Base-by-base conservation (phyloP, 1,140 invertebrate species). In the Copidosoma floridanum region DNA sequence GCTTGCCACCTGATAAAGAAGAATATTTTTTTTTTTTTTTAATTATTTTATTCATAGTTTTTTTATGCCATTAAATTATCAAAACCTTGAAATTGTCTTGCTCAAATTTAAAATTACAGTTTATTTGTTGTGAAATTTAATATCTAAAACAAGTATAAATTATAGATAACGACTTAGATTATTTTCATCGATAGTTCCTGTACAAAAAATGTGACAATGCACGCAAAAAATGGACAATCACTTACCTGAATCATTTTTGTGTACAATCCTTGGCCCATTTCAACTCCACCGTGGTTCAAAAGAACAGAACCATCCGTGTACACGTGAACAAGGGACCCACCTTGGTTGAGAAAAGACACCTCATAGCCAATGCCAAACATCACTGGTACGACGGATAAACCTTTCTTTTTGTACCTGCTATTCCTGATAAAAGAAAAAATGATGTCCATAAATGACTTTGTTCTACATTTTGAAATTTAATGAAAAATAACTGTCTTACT, bases 231-330 rank as follows among this genome's bases (percentile, higher is more conserved):
- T n/a, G n/a, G n/a, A 41, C 40, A 8, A 8, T 41, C 40, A 27
- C 65, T 62, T 71, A 87, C 85, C 84, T 96, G 93, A 57, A 95
- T 89, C 88, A 95, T 94, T 82, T 97, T 98, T 1, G 93, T 97
- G 70, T 97, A 91, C 0, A 98, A 78, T 1, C 95, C 95, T 81
- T 98, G 95, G 0, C 95, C 95, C 89, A 98, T 97, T 83, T 98
- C 95, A 16, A 90, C 89, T 20, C 95, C 95, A 40, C 92, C 93
- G 74, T 97, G 94, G 29, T 86, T 88, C 10, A 98, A 67, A 2
- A 97, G 81, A 11, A 98, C 91, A 0, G 94, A 95, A 2, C 95
- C 95, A 81, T 98, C 95, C 0, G 78, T 82, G 72, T 97, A 98
- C 24, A 98, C 84, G 26, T 93, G 85, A n/a, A 98, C 84, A 14